A percentile compares a stretch with the other conserved stretches of the same genome.
Evolutionary conservation across 53 echinoderm and acorn worm species (phyloP).

Genomic region (Patiria pectinifera): DNA sequence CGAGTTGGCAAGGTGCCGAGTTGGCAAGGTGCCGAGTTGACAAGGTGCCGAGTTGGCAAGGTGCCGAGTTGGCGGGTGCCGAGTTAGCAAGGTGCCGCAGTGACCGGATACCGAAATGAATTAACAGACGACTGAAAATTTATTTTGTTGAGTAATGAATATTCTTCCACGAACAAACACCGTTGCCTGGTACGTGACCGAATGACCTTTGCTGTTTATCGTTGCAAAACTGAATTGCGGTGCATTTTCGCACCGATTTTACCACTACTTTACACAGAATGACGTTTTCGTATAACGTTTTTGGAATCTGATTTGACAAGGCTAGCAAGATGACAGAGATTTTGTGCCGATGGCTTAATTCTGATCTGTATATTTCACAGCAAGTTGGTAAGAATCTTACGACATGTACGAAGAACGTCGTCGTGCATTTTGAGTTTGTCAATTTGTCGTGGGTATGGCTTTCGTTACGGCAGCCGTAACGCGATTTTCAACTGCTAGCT

Average conservation of each 20-base stretch:
- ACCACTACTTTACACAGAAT: not conserved
- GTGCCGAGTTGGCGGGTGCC: no score
- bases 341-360: conserved; percentile 94
- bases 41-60: no score
- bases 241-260: not conserved
- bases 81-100: no score
- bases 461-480: no score
- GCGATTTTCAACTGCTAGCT: no score
- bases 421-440: not conserved
- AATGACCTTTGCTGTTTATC: conserved; percentile 21
- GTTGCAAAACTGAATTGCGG: not conserved
- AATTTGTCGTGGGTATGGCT: no score
- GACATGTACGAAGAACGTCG: not conserved
- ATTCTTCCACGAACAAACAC: conserved; percentile 68
- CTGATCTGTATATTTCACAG: conserved; percentile 83
- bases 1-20: no score
- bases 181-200: conserved; percentile 70
- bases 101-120: no score
- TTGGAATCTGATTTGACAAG: not conserved
- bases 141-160: conserved; percentile 26
- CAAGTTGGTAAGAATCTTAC: conserved; percentile 75
- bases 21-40: no score
- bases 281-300: not conserved
- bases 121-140: no score
- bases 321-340: conserved; percentile 88